phyloP scores from a whole-genome alignment of 2,113 vertebrate genomes.

The Cynopterus brachyotis region DNA sequence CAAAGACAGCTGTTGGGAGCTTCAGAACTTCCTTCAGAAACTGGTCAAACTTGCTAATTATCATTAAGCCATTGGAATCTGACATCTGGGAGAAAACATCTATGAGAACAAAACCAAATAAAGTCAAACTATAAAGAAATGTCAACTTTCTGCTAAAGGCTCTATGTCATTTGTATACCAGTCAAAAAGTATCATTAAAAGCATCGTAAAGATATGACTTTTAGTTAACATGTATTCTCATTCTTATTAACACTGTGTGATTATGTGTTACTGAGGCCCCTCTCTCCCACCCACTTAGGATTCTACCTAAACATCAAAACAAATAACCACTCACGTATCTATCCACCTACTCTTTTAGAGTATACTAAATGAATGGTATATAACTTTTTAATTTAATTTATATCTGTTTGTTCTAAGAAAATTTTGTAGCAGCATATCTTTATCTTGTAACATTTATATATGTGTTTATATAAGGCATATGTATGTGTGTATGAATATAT shows the following conservation, averaged over 20 bases:
- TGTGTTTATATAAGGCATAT: not conserved
- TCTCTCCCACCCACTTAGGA: not conserved
- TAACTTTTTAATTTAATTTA: not conserved
- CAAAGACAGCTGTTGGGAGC: conserved; percentile 96
- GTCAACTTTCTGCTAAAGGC: not conserved
- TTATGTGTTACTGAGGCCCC: not conserved
- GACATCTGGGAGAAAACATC: conserved; percentile 98
- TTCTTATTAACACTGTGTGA: not conserved
- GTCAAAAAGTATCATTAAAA: conserved; percentile 5
- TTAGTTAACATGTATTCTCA: not conserved
- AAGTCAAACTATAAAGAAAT: conserved; percentile 56
- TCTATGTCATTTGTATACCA: not conserved
- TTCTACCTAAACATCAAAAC: not conserved
- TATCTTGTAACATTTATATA: not conserved
- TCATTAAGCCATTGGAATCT: conserved; percentile 93
- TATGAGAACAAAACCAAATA: conserved; percentile 81
- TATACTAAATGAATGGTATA: not conserved
- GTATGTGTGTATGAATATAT: not conserved
- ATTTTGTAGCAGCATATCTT: not conserved
- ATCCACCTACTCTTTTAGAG: not conserved
- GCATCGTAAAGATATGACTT: not conserved
- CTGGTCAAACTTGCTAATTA: conserved; percentile 95
- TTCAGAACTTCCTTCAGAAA: conserved; percentile 94
- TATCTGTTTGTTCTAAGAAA: not conserved
- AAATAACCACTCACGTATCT: not conserved